Evolutionary conservation across 2,797 vertebrate species (phyloP).

Genomic region (Xenopus petersii): DNA sequence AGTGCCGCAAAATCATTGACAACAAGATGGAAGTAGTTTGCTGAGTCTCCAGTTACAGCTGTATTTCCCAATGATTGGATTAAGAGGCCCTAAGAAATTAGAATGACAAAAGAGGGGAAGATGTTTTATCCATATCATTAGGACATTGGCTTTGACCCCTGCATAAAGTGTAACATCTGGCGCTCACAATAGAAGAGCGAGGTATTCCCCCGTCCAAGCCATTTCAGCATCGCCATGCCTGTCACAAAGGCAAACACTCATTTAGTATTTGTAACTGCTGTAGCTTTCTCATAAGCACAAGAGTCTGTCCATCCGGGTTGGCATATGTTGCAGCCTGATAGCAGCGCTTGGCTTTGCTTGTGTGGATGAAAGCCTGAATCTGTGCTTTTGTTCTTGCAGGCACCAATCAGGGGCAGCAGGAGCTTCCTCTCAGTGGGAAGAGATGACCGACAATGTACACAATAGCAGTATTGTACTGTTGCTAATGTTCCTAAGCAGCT

Average conservation of each 20-base stretch:
- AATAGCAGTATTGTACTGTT: slow-evolving; percentile 87
- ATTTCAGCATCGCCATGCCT: slow-evolving; percentile 67
- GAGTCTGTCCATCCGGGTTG: slow-evolving; percentile 88
- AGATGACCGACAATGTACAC: slow-evolving; percentile 81
- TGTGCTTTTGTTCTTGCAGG: slow-evolving; percentile 87
- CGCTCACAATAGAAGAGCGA: slow-evolving; percentile 15
- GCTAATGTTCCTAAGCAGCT: slow-evolving; percentile 81
- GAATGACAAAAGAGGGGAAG: too few relatives aligned
- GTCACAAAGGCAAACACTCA: slow-evolving; percentile 75
- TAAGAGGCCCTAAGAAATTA: too few relatives aligned
- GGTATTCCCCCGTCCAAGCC: slow-evolving; percentile 10
- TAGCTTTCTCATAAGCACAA: slow-evolving; percentile 88
- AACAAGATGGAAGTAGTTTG: too few relatives aligned
- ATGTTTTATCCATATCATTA: not conserved
- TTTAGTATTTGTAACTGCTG: slow-evolving; percentile 75
- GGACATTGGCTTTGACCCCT: slow-evolving; percentile 11
- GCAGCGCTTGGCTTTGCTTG: slow-evolving; percentile 80
- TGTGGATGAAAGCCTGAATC: slow-evolving; percentile 91
- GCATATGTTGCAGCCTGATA: slow-evolving; percentile 97
- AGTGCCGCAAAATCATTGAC: too few relatives aligned
- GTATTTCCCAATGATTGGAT: too few relatives aligned
- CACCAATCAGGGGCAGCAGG: slow-evolving; percentile 75
- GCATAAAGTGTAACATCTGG: slow-evolving; percentile 21
- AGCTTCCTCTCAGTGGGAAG: slow-evolving; percentile 83
- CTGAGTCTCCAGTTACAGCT: too few relatives aligned